Conservation (phyloP, 2,113 vertebrate species). For the Propithecus coquereli region DNA sequence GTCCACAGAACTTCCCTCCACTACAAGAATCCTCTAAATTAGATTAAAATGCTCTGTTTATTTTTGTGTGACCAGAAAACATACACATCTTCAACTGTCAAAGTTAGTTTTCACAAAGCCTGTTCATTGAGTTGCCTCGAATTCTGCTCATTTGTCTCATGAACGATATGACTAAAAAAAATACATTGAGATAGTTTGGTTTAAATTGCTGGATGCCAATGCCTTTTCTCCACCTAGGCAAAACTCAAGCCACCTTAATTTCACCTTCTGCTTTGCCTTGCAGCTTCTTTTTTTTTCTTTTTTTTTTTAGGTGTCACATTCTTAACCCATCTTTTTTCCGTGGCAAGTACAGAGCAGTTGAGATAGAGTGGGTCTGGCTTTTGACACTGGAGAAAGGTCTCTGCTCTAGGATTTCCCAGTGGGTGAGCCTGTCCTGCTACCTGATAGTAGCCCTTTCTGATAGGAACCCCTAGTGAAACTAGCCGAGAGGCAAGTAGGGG, state of each 20-base stretch:
- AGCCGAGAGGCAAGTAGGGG: neutral
- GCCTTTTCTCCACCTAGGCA: neutral
- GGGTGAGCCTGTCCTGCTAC: neutral
- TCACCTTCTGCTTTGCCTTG: neutral
- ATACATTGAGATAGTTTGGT: neutral
- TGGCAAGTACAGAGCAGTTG: neutral
- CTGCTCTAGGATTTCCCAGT: neutral
- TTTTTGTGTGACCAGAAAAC: neutral
- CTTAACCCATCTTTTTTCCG: neutral
- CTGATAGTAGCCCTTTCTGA: neutral
- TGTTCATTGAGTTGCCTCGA: neutral
- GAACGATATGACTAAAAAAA: neutral
- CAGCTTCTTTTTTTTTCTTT: neutral
- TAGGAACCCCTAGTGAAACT: neutral
- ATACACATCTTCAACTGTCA: neutral
- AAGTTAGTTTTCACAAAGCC: neutral
- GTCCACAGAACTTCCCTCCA: neutral
- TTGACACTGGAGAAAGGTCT: neutral
- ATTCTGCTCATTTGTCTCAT: neutral
- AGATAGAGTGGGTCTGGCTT: neutral
- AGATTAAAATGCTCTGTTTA: neutral
- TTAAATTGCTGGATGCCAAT: neutral
- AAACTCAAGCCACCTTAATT: neutral
- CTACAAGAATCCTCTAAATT: neutral
- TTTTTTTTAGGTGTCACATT: neutral